Base-by-base conservation (phyloP, 2,113 vertebrate species). In the Hemibagrus wyckioides region DNA sequence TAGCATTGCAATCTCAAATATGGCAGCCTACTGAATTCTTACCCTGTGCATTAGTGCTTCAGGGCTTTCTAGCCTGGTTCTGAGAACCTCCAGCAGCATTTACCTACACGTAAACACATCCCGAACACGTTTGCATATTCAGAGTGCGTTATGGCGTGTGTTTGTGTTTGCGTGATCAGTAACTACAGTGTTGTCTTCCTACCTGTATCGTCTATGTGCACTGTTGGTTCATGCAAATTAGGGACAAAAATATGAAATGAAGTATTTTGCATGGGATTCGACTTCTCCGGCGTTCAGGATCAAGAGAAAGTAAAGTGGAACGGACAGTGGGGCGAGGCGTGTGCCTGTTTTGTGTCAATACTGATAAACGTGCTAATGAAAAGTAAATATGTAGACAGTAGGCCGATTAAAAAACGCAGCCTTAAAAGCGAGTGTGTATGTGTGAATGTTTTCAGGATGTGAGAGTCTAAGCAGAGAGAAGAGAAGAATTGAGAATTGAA, bases 251-350 rank as follows among this genome's bases (percentile, higher is more conserved):
- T 13, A 85, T 89, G 88, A 88, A 57, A 71, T 57, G 14, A 2
- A 48, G 36, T 90, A 59, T 94, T 85, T 94, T 94, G 92, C 93
- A 92, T 93, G 76, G n/a, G 7, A 80, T 36, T 83, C 67, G 52
- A 36, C 52, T 25, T n/a, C n/a, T n/a, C n/a, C n/a, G n/a, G n/a
- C n/a, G 56, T 67, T 54, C 75, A 33, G 56, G 41, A 61, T 1
- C 25, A 79, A 61, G 25, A 75, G 76, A 59, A 61, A 21, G 39
- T 48, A 50, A 76, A 83, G 75, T 75, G 61, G 59, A 81, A 71
- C 30, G 48, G 63, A 86, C 79, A 23, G 76, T 69, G 82, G 76
- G 28, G 13, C 2, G 30, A 52, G 77, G 41, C 10, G 13, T 30
- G 54, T 80, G 9, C 30, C 17, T 44, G 2, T 28, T 25, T 57